phyloP scores from a whole-genome alignment of 2,113 vertebrate species.

The Ellobius talpinus region DNA sequence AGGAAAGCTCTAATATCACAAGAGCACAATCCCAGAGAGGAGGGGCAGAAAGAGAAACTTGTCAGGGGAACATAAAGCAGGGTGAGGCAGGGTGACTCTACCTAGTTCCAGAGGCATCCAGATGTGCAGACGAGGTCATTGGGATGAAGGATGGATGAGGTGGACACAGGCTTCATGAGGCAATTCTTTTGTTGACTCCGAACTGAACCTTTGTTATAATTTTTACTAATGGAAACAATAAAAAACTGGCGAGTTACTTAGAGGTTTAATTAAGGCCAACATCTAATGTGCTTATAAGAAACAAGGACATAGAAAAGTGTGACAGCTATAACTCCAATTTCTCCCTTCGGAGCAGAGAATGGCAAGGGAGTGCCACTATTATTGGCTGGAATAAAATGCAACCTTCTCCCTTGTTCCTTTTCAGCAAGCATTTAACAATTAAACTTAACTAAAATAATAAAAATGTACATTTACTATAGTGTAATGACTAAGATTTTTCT shows the following conservation, averaged over 20 bases:
- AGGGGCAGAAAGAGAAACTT: background rate
- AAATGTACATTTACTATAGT: background rate
- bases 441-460: background rate
- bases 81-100: background rate
- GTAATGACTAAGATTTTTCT: background rate
- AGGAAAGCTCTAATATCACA: background rate
- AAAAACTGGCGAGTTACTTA: background rate
- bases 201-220: background rate
- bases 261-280: background rate
- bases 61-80: background rate
- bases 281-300: background rate
- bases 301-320: accelerated
- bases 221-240: background rate
- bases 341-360: background rate
- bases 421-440: background rate
- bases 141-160: background rate
- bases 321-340: background rate
- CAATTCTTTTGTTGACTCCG: background rate
- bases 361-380: background rate
- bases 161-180: background rate
- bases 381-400: background rate
- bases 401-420: background rate
- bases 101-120: background rate
- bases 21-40: background rate
- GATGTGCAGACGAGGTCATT: background rate